Conservation (phyloP, 1,140 invertebrate species). For the Drosophila elegans region DNA sequence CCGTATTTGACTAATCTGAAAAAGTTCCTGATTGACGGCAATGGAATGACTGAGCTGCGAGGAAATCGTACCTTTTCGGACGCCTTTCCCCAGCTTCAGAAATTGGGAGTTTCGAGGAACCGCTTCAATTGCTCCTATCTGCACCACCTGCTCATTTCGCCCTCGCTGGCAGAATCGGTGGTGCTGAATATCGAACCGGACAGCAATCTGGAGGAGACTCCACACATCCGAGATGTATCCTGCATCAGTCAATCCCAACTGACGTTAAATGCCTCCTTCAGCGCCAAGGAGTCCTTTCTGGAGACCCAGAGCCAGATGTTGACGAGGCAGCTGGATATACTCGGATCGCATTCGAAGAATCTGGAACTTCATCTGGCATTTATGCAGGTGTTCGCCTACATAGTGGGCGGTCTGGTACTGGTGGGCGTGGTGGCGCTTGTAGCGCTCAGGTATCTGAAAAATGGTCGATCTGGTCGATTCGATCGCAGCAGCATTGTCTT, state of each 20-base stretch:
- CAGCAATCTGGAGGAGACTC: conserved; percentile 54
- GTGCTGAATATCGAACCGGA: conserved; percentile 75
- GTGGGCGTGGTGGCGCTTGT: conserved; percentile 26
- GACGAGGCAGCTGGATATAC: conserved; percentile 59
- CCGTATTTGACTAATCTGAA: conserved; percentile 74
- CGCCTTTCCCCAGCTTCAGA: conserved; percentile 68
- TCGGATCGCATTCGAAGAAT: conserved; percentile 52
- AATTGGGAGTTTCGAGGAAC: conserved; percentile 73
- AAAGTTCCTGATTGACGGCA: conserved; percentile 76
- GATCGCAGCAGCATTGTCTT: conserved; percentile 76
- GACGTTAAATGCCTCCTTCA: neutral
- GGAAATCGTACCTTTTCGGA: conserved; percentile 66
- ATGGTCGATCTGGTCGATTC: conserved; percentile 56
- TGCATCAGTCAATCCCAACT: conserved; percentile 53
- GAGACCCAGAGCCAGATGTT: conserved; percentile 34
- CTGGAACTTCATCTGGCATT: conserved; percentile 63
- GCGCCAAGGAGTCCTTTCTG: conserved; percentile 12
- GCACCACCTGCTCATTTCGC: conserved; percentile 68
- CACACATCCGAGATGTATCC: conserved; percentile 77
- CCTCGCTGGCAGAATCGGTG: conserved; percentile 56
- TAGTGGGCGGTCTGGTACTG: conserved; percentile 28
- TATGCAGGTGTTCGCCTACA: conserved; percentile 60
- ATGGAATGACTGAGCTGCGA: conserved; percentile 66
- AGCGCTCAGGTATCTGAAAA: conserved; percentile 37
- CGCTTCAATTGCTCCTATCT: conserved; percentile 81